Percentiles rank a stretch among this genome's conserved stretches.
Conservation (phyloP, 2,888 invertebrate species). For the Tetrapedia diversipes region DNA sequence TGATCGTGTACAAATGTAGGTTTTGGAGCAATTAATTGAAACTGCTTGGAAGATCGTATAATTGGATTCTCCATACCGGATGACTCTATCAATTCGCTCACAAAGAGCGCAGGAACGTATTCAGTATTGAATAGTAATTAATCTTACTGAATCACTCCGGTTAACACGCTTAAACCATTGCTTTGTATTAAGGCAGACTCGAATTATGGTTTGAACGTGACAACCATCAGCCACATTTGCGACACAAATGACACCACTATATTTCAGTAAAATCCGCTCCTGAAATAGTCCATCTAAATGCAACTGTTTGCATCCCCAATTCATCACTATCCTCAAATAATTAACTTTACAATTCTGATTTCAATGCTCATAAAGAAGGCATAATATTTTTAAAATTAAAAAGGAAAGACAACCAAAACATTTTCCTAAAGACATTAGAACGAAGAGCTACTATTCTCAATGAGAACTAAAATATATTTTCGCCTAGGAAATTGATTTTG, state of each 20-base stretch:
- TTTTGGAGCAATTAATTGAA: neutral
- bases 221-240: neutral
- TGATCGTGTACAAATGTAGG: neutral
- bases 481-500: slow-evolving; percentile 41
- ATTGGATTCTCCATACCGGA: neutral
- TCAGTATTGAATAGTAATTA: slow-evolving; percentile 16
- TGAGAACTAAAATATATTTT: slow-evolving; percentile 37
- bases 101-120: neutral
- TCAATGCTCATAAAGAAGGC: neutral
- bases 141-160: neutral
- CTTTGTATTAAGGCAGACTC: neutral
- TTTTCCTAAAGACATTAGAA: neutral
- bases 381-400: neutral
- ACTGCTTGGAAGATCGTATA: neutral
- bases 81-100: neutral
- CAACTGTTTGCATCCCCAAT: neutral
- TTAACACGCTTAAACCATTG: slow-evolving; percentile 15
- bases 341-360: neutral
- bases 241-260: neutral
- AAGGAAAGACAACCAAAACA: neutral
- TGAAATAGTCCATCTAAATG: neutral
- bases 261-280: neutral
- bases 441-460: neutral
- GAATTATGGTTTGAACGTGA: slow-evolving; percentile 16
- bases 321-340: neutral